A percentile compares a stretch with the other conserved stretches of the same genome.
phyloP scores from a whole-genome alignment of 1,140 invertebrate genomes.

The Euglossa dilemma region DNA sequence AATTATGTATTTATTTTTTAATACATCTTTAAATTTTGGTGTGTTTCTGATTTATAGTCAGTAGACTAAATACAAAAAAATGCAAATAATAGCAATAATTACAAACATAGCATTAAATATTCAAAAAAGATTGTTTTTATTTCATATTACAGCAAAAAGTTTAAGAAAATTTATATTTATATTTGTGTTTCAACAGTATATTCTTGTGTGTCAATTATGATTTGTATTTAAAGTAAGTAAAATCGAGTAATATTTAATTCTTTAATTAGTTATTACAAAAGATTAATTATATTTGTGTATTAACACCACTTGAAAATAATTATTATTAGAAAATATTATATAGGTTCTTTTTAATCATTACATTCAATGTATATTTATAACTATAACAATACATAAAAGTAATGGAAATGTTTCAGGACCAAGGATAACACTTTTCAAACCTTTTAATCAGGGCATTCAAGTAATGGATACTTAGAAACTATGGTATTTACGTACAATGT shows the following conservation, averaged over 20 bases:
- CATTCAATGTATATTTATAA: slow-evolving; percentile 3
- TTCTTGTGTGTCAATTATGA: slow-evolving; percentile 20
- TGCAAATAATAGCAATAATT: not conserved
- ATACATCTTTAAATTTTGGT: not conserved
- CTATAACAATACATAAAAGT: slow-evolving; percentile 23
- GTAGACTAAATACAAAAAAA: not conserved
- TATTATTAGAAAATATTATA: not conserved
- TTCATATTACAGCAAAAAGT: slow-evolving; percentile 23
- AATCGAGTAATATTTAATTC: not conserved
- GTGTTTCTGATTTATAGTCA: not conserved
- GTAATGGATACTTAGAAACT: slow-evolving; percentile 35
- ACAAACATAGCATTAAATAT: not conserved
- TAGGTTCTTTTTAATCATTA: not conserved
- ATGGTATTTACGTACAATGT: not conserved
- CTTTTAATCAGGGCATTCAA: slow-evolving; percentile 40
- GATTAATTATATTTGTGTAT: slow-evolving; percentile 5
- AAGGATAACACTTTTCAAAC: slow-evolving; percentile 32
- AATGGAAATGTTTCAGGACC: slow-evolving; percentile 62
- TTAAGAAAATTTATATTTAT: slow-evolving; percentile 17
- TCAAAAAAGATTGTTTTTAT: slow-evolving; percentile 4
- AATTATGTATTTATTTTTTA: not conserved
- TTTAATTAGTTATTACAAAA: not conserved
- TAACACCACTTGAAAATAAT: not conserved
- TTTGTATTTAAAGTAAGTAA: slow-evolving; percentile 23
- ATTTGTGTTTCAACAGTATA: slow-evolving; percentile 8